These are phyloP conservation scores for Neotoxoptera formosana DNA, from an alignment of 1,140 invertebrate species.

Conservation along the genomic window DNA sequence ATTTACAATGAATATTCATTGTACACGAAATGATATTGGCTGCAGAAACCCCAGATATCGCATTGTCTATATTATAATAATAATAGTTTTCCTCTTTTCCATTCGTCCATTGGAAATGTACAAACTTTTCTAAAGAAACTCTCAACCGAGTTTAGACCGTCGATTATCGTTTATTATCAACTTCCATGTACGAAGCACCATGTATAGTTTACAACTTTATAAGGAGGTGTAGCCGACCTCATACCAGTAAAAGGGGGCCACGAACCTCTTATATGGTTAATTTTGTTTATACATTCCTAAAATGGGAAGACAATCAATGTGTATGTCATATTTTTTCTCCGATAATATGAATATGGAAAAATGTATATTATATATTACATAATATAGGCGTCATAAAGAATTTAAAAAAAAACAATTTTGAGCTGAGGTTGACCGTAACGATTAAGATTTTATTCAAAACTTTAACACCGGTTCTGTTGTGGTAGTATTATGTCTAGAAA, in stretches of 20 bases:
- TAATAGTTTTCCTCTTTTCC: constrained; percentile 5
- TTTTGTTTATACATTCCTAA: not conserved
- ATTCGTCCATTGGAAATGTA: not conserved
- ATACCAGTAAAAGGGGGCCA: not conserved
- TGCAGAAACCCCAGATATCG: not conserved
- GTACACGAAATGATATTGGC: not conserved
- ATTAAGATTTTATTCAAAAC: not conserved
- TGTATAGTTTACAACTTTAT: not conserved
- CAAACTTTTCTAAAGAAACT: constrained; percentile 16
- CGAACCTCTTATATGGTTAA: no score
- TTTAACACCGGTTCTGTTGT: not conserved
- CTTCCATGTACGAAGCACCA: not conserved
- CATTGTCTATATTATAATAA: not conserved
- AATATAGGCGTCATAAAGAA: not conserved
- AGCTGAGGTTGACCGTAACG: not conserved
- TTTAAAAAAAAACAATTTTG: not conserved
- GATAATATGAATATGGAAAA: not conserved
- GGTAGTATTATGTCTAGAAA: not conserved
- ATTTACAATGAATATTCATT: constrained; percentile 32
- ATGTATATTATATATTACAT: not conserved
- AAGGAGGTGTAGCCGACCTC: not conserved
- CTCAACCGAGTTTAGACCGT: not conserved
- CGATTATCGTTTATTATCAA: constrained; percentile 3
- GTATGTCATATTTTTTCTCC: not conserved
- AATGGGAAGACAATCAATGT: not conserved